Evolutionary conservation across 1,140 invertebrate genomes (phyloP), one percentile per base, ranked within the genome.

Genomic region (Vanessa tameamea): DNA sequence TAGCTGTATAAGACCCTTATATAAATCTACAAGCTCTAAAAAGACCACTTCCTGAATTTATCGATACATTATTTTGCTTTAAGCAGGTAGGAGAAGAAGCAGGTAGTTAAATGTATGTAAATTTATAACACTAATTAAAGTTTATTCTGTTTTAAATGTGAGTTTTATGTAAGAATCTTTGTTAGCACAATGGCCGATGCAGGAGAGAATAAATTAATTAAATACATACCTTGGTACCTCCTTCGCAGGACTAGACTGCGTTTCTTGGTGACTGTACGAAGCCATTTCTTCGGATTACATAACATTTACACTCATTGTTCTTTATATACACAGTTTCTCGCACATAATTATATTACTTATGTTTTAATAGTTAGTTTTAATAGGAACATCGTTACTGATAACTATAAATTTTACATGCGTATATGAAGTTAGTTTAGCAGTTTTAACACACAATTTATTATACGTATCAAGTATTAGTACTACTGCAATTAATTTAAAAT

Each of bases 171-270:
- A 15, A n/a, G 48, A 50, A 53, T 15, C n/a, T 53, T 53, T 53
- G n/a, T 53, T 53, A 53, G n/a, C n/a, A 16, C 15, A 15, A n/a
- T 31, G 50, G 15, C 15, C 0, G 15, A 53, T 53, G 6, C 20
- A 26, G 50, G 20, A 9, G 20, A 57, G 15, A 57, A 57, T 57
- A 23, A 57, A 57, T 57, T 61, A 47, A 61, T 69, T 47, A 69
- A 47, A 43, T 57, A 75, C 87, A 86, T 84, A 92, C 90, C 89
- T 89, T 20, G 89, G 89, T 20, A 90, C 43, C 75, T 92, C 90
- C 76, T 91, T 92, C 1, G 90, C 90, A 13, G 90, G 90, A 78
- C 90, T 92, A 11, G 90, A 92, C 78, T 92, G 90, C n/a, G 90
- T 92, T 75, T 92, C 90, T 70, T 92, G 90, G 67, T 92, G 87